These are phyloP conservation scores for Alosa alosa DNA, from an alignment of 2,113 vertebrate genomes.

Conservation along the genomic window DNA sequence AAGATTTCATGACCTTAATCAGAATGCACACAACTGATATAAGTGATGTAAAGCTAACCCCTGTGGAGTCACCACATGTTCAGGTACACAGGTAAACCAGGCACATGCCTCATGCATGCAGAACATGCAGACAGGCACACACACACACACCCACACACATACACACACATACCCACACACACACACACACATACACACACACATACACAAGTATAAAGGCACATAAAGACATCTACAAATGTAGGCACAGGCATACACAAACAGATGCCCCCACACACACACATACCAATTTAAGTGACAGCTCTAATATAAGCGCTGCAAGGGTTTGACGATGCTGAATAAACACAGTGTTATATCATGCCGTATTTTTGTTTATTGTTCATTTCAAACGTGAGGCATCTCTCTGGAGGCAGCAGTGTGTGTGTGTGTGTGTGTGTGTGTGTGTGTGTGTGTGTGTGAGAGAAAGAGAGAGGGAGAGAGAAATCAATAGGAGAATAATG, in stretches of 20 bases:
- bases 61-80: too few relatives aligned
- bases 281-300: slow-evolving; percentile 25
- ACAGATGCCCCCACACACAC: slow-evolving; percentile 13
- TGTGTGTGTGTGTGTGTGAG: neutral
- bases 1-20: too few relatives aligned
- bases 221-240: neutral
- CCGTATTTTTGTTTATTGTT: slow-evolving; percentile 62
- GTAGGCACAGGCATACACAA: neutral
- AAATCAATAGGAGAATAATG: slow-evolving; percentile 72
- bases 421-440: slow-evolving; percentile 3
- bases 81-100: too few relatives aligned
- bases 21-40: too few relatives aligned
- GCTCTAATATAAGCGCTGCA: slow-evolving; percentile 39
- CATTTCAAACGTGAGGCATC: slow-evolving; percentile 55
- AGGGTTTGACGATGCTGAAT: slow-evolving; percentile 41
- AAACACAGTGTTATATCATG: slow-evolving; percentile 54
- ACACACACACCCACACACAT: too few relatives aligned
- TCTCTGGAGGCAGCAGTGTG: slow-evolving; percentile 40
- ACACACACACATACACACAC: neutral
- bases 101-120: too few relatives aligned
- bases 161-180: too few relatives aligned
- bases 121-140: too few relatives aligned
- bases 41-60: too few relatives aligned
- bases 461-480: slow-evolving; percentile 41
- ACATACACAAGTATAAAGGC: neutral